phyloP scores from a whole-genome alignment of 1,140 invertebrate genomes.

The Watersipora subatra region DNA sequence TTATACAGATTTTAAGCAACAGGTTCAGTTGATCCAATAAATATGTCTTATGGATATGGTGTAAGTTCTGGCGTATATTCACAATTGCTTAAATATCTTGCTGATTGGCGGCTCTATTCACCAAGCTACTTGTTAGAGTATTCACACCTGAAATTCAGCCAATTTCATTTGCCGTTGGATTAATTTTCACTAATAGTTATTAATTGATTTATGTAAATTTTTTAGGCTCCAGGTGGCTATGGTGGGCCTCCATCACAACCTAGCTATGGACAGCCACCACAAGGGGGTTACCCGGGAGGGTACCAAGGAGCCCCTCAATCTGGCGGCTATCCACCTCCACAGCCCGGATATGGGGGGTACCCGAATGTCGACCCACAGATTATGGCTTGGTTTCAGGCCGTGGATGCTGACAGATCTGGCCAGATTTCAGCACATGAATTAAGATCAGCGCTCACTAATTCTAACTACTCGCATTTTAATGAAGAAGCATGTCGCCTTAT shows the following conservation, averaged over 20 bases:
- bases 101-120: no score
- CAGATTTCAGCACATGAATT: conserved; percentile 63
- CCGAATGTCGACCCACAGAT: conserved; percentile 24
- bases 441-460: conserved; percentile 68
- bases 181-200: no score
- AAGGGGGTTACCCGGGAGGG: neutral
- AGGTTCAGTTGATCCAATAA: no score
- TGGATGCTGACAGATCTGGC: conserved; percentile 68
- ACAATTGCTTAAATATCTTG: no score
- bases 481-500: conserved; percentile 71
- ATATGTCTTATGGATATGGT: no score
- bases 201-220: no score
- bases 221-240: no score
- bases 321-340: conserved; percentile 9
- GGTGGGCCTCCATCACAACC: neutral
- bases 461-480: conserved; percentile 70
- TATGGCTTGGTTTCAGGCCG: conserved; percentile 62
- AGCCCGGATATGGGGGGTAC: neutral
- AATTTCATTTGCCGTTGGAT: no score
- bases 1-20: no score
- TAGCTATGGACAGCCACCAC: neutral
- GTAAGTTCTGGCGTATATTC: no score
- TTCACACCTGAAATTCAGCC: no score
- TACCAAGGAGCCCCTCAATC: conserved; percentile 6
- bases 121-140: no score